Conservation (phyloP, 1,140 invertebrate genomes). For the Macrostomum lignano region DNA sequence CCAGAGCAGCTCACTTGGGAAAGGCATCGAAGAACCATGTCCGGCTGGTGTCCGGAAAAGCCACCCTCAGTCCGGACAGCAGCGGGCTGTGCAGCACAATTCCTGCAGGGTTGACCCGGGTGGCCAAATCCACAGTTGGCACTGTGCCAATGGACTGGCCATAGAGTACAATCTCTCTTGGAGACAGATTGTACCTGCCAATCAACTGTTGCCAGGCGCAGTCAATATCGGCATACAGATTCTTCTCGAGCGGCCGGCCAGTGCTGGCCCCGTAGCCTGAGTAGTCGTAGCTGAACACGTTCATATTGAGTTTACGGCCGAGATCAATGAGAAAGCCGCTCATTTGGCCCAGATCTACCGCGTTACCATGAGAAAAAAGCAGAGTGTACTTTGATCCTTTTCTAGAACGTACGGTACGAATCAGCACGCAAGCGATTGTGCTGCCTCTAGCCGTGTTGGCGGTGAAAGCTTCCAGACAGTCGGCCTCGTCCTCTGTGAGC, state of each 20-base stretch:
- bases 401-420: conserved; percentile 7
- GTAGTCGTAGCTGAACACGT: conserved; percentile 97
- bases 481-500: background rate
- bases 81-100: conserved; percentile 88
- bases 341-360: conserved; percentile 46
- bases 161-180: conserved; percentile 89
- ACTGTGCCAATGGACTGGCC: conserved; percentile 61
- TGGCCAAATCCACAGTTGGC: conserved; percentile 47
- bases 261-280: conserved; percentile 41
- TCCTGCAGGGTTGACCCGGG: conserved; percentile 57
- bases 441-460: conserved; percentile 30
- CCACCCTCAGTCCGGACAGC: conserved; percentile 87
- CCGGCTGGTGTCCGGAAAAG: conserved; percentile 87
- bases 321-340: conserved; percentile 88
- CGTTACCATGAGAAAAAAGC: conserved; percentile 65
- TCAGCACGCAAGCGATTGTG: conserved; percentile 17
- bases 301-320: conserved; percentile 77
- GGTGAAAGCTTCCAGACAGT: background rate
- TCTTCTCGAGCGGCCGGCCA: conserved; percentile 90
- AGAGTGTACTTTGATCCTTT: conserved; percentile 39
- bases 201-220: conserved; percentile 79
- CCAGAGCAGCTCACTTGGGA: conserved; percentile 47
- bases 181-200: conserved; percentile 59
- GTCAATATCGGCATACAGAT: conserved; percentile 95
- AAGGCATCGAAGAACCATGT: conserved; percentile 99